Percentiles rank a stretch among this genome's conserved stretches.
Conservation (phyloP, 2,113 vertebrate species). For the Oreochromis tanganicae region DNA sequence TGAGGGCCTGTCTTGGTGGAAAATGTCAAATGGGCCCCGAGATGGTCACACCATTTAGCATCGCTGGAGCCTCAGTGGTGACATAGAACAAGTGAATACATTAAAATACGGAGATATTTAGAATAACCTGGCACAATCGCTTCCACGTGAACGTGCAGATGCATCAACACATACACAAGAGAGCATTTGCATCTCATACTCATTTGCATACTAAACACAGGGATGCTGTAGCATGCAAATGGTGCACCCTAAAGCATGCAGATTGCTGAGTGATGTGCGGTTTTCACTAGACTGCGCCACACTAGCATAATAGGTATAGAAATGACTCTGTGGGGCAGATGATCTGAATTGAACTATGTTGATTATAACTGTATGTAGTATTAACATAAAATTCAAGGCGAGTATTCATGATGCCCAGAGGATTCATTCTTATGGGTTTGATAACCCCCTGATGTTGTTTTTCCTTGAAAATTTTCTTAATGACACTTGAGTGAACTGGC, state of each 20-base stretch:
- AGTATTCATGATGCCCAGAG: not conserved
- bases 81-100: not conserved
- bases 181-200: not conserved
- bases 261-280: not conserved
- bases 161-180: not conserved
- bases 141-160: not conserved
- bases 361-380: not conserved
- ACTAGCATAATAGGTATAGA: not conserved
- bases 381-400: not conserved
- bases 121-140: not conserved
- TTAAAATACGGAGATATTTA: not conserved
- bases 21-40: conserved; percentile 41
- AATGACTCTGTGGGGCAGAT: not conserved
- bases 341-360: not conserved
- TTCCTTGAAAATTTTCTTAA: not conserved
- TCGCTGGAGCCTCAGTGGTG: not conserved
- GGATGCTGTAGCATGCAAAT: not conserved
- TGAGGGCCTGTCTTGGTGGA: conserved; percentile 44
- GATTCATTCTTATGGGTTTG: not conserved
- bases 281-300: not conserved
- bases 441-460: not conserved
- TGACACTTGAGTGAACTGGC: not conserved
- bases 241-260: not conserved
- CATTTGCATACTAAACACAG: not conserved
- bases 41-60: conserved; percentile 33